Percentiles rank a stretch among this genome's conserved stretches.
These are phyloP conservation scores for Dendrocincla fuliginosa DNA, from an alignment of 2,797 vertebrate species.

Conservation along the genomic window DNA sequence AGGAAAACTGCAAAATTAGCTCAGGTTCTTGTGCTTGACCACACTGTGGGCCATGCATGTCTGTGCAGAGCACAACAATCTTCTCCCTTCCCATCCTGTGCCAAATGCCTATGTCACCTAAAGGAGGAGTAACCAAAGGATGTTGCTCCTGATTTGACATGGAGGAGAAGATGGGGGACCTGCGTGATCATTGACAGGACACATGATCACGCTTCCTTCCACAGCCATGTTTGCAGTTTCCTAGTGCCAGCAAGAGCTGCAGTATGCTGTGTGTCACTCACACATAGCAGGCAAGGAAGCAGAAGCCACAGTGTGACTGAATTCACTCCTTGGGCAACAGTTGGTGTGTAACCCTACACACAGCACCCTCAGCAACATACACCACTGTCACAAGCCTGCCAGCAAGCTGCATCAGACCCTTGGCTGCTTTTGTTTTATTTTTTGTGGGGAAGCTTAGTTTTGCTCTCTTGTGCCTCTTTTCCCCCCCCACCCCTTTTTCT, in stretches of 20 bases:
- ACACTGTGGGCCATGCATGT: rapidly evolving
- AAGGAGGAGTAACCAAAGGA: not conserved
- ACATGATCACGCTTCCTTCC: rapidly evolving
- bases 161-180: rapidly evolving
- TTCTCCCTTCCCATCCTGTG: not conserved
- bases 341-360: not conserved
- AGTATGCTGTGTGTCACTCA: rapidly evolving
- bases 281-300: too few species aligned
- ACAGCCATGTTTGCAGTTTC: not conserved
- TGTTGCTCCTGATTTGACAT: not conserved
- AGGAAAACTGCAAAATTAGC: not conserved
- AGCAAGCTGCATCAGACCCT: rapidly evolving
- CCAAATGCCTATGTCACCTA: not conserved
- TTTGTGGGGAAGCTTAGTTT: not conserved
- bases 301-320: rapidly evolving
- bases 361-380: rapidly evolving
- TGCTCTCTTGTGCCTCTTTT: rapidly evolving
- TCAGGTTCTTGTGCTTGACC: not conserved
- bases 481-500: not conserved
- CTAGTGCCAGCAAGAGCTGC: rapidly evolving
- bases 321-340: rapidly evolving
- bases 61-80: rapidly evolving
- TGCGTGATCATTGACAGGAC: rapidly evolving
- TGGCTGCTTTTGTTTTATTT: not conserved
- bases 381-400: rapidly evolving